Evolutionary conservation across 2,797 vertebrate species (phyloP).

Genomic region (Nothura maculosa): DNA sequence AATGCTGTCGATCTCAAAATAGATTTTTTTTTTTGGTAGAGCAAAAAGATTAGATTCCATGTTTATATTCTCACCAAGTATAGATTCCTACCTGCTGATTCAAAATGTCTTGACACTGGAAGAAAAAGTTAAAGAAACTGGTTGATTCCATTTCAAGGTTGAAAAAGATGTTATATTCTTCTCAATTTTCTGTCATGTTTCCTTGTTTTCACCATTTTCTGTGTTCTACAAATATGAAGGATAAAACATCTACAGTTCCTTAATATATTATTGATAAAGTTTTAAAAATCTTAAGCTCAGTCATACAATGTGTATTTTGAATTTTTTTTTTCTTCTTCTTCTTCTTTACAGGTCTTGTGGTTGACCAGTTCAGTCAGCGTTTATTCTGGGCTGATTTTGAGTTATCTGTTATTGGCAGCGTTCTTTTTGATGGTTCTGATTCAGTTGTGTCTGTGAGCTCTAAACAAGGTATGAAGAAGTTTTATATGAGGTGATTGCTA

Average conservation of each 20-base stretch:
- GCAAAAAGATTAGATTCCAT: background rate
- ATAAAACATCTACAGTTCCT: background rate
- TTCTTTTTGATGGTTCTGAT: constrained; percentile 93
- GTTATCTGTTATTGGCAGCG: constrained; percentile 93
- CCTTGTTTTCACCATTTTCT: background rate
- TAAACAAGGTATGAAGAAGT: constrained; percentile 88
- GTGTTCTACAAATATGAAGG: fast-evolving
- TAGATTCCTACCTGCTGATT: background rate
- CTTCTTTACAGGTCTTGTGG: constrained; percentile 88
- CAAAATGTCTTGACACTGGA: background rate
- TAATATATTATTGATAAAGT: too few species aligned
- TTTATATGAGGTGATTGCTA: fast-evolving
- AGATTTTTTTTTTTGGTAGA: background rate
- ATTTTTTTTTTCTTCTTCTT: background rate
- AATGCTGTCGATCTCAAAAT: background rate
- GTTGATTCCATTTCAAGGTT: background rate
- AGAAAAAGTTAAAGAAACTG: background rate
- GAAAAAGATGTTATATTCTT: background rate
- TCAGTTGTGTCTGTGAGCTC: constrained; percentile 90
- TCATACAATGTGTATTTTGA: background rate
- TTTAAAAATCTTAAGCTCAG: too few species aligned
- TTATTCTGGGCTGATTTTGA: constrained; percentile 98
- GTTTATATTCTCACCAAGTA: background rate
- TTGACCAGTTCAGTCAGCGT: constrained; percentile 95
- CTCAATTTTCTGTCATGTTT: background rate